Conservation (phyloP, 2,797 vertebrate genomes). For the Galagoides demidoff region DNA sequence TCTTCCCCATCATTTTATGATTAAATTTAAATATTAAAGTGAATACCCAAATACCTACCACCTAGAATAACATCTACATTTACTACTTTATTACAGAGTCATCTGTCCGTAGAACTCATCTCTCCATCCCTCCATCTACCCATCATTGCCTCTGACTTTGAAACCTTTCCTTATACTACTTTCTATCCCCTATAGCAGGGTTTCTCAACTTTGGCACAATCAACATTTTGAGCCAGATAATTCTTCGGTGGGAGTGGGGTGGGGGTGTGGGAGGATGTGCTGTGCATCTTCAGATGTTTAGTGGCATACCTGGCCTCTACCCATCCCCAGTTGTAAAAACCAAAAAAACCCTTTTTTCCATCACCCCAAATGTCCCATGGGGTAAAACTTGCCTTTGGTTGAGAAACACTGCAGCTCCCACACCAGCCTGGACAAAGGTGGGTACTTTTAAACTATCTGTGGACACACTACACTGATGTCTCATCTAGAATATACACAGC, state of each 20-base stretch:
- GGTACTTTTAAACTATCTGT: neutral
- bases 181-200: neutral
- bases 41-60: neutral
- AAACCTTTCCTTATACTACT: slow-evolving; percentile 3
- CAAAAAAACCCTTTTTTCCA: neutral
- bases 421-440: neutral
- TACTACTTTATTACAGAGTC: neutral
- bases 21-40: slow-evolving; percentile 48
- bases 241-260: neutral
- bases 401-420: neutral
- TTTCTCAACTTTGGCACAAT: neutral
- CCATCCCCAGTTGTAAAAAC: neutral
- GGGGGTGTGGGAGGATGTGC: no score
- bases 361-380: neutral
- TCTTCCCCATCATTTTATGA: neutral
- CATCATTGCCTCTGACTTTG: neutral
- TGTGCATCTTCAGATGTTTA: neutral
- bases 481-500: neutral
- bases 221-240: neutral
- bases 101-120: neutral
- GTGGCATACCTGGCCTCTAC: neutral
- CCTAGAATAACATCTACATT: neutral
- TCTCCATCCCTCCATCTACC: neutral
- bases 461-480: neutral
- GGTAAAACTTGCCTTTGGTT: neutral